A percentile compares a stretch with the other conserved stretches of the same genome.
These are phyloP conservation scores for Scarus forsteni DNA, from an alignment of 2,797 vertebrate genomes.

Conservation along the genomic window DNA sequence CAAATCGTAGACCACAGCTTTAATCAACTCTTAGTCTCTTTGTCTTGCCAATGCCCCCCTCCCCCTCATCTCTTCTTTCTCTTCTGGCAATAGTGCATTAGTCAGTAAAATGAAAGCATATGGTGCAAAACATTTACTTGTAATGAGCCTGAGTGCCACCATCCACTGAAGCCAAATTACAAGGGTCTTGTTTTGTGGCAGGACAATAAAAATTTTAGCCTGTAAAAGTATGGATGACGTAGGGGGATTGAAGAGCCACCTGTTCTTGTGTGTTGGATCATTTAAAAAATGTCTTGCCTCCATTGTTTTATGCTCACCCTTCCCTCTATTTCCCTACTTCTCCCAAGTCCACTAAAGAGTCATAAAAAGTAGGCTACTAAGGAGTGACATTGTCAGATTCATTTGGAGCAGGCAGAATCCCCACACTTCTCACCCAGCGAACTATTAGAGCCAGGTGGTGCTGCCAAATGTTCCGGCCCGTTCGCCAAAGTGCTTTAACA, in stretches of 20 bases:
- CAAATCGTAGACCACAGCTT: too few species aligned
- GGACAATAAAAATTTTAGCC: constrained; percentile 74
- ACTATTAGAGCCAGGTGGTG: background rate
- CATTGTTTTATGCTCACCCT: constrained; percentile 30
- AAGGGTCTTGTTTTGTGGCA: constrained; percentile 63
- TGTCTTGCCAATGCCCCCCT: constrained; percentile 37
- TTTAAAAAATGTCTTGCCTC: constrained; percentile 63
- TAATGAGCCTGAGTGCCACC: constrained; percentile 71
- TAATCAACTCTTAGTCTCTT: too few species aligned
- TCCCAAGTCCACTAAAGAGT: constrained; percentile 2
- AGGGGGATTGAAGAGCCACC: constrained; percentile 61
- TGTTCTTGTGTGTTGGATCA: constrained; percentile 63
- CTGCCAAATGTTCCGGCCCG: constrained; percentile 13
- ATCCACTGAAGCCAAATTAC: constrained; percentile 70
- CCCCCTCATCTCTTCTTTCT: constrained; percentile 36
- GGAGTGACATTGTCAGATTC: constrained; percentile 11
- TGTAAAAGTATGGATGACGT: constrained; percentile 67
- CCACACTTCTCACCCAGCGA: constrained; percentile 3
- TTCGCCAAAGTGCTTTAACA: constrained; percentile 15
- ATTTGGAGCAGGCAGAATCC: constrained; percentile 36
- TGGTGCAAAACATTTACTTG: constrained; percentile 71
- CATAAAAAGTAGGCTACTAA: constrained; percentile 19
- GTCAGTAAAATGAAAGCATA: constrained; percentile 73
- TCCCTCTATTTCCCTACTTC: constrained; percentile 38
- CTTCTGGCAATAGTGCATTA: constrained; percentile 58